Evolutionary conservation across 2,797 vertebrate genomes (phyloP), one percentile per base, ranked within the genome.

Genomic region (Cottoperca gobio): DNA sequence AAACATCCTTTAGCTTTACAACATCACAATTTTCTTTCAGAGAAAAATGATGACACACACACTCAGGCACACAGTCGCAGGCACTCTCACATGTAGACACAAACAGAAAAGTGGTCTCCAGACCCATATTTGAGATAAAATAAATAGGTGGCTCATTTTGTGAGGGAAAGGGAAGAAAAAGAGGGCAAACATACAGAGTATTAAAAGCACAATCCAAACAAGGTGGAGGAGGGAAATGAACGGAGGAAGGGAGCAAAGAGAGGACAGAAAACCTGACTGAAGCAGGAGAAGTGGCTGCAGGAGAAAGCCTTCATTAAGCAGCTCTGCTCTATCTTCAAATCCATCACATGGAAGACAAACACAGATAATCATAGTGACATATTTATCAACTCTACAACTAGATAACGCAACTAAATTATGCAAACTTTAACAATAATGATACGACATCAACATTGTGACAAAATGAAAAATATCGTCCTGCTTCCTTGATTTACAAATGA

Each of bases 391-490:
- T 94, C 95, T 94, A 95, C 93, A 95, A 95, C 94, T 95, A 96
- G 91, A 96, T 92, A 94, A 95, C 95, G 95, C 95, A 93, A 94
- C 91, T 95, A 95, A 95, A 95, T 94, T 93, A 94, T 96, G 93
- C 93, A 95, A 95, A 95, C 73, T 81, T 95, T 89, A 95, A 94
- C 95, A 95, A 95, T 33, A 76, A 95, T 94, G 93, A 95, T 95
- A 87, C 37, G 91, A 63, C 31, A 94, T 94, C 91, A 94, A 95
- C 67, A 70, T 94, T 89, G 94, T 94, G 93, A 76, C 58, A 85
- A 84, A 74, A 88, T 76, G 58, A 76, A 85, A 87, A 84, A 80
- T 68, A 78, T 87, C 55, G 3, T 16, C 28, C 42, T 53, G 8
- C 69, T 70, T 62, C 13, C 7, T 37, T 95, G 93, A 96, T 92